Evolutionary conservation across 2,113 vertebrate genomes (phyloP), one percentile per base, ranked within the genome.

Genomic region (Neomonachus schauinslandi): DNA sequence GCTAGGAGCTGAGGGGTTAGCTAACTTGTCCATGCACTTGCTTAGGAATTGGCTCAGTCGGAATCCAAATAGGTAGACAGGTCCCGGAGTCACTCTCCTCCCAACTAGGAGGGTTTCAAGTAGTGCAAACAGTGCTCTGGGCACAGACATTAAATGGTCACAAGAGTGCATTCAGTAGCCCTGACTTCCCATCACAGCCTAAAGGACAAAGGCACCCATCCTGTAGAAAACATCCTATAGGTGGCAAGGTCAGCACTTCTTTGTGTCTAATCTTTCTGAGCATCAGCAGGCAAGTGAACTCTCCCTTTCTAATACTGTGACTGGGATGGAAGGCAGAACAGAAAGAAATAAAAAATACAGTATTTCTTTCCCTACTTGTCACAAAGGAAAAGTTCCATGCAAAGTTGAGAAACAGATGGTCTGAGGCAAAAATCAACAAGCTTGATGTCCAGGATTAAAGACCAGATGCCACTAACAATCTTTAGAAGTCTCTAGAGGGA

Each of bases 361-460:
- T 63, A 46, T 95, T 94, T 89, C 42, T 83, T 65, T 39, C 49
- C 79, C 39, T 49, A 14, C 16, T 61, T 79, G n/a, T 55, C 92
- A 53, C 28, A 51, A 93, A 93, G 22, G 36, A 76, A 93, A 82
- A 26, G 16, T 80, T 97, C 57, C 19, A 28, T 15, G 49, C 77
- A 91, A 92, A 91, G 51, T 18, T 94, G 89, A 88, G 46, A 95
- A 91, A 71, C 63, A 91, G 69, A 91, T 91, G 14, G 33, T 67
- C 42, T 57, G 74, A 55, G 39, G 46, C 18, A 96, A 95, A 96
- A 94, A 91, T 91, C 71, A 85, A 76, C 88, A 91, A 86, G 72
- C 71, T 46, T 93, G 21, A 82, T 67, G 55, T 53, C 39, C 51
- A 90, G 79, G 63, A 79, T 95, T 95, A 94, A 94, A 96, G 63